These are phyloP conservation scores for Lasiurus borealis DNA, from an alignment of 2,113 vertebrate species.

Conservation along the genomic window DNA sequence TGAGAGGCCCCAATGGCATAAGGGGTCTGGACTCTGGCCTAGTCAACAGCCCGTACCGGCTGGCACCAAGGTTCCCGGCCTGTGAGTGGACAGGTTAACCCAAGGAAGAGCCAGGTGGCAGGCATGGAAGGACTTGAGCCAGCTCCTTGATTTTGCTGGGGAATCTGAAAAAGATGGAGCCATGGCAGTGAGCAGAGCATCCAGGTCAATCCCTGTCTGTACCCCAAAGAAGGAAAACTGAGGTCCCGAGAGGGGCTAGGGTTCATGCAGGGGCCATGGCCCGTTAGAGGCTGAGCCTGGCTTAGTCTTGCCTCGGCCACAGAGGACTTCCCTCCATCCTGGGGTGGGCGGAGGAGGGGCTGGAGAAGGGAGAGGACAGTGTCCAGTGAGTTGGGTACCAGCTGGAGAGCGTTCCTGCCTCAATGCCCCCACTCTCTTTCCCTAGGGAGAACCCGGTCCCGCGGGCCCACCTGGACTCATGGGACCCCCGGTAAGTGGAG, in stretches of 20 bases:
- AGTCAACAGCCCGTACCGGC: neutral
- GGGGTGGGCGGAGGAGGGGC: neutral
- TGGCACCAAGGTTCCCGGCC: neutral
- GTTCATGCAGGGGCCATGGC: neutral
- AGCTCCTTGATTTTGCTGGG: constrained; percentile 4
- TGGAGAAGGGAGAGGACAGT: neutral
- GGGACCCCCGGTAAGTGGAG: constrained; percentile 92
- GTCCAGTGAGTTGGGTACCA: neutral
- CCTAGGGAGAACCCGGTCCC: constrained; percentile 92
- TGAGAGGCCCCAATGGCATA: neutral
- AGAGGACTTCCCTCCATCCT: fast-evolving
- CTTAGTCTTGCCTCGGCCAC: neutral
- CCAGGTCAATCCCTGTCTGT: neutral
- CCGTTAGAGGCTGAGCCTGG: neutral
- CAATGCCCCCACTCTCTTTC: neutral
- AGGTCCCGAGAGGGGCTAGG: neutral
- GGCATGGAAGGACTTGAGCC: neutral
- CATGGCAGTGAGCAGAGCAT: neutral
- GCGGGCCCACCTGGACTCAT: constrained; percentile 91
- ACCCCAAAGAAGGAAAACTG: neutral
- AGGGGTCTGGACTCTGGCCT: neutral
- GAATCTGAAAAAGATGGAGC: neutral
- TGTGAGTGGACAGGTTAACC: neutral
- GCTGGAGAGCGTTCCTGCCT: neutral
- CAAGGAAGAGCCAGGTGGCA: neutral